These are phyloP conservation scores for Peromyscus attwateri DNA, from an alignment of 2,797 vertebrate genomes.

Conservation along the genomic window DNA sequence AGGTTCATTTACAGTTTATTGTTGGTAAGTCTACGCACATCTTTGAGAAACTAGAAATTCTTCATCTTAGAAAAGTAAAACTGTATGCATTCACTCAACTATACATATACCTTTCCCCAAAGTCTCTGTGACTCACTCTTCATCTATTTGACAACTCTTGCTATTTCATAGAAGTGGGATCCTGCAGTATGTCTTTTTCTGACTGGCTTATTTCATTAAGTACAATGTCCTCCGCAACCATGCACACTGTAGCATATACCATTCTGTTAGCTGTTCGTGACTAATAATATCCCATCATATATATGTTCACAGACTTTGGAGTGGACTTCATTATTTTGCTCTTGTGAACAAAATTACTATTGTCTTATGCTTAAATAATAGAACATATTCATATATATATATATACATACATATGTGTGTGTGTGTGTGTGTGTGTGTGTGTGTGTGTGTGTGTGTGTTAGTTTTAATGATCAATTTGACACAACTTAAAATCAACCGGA, in stretches of 20 bases:
- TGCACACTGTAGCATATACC: background rate
- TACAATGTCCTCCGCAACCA: background rate
- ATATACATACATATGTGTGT: too few species aligned
- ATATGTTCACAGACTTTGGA: background rate
- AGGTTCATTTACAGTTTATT: background rate
- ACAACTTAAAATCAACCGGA: background rate
- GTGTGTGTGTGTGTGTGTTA: too few species aligned
- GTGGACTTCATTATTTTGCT: background rate
- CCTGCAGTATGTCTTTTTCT: background rate
- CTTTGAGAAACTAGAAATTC: background rate
- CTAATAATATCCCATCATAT: background rate
- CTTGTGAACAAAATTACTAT: background rate
- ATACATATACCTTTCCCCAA: accelerated
- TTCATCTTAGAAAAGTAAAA: background rate
- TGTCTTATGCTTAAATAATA: background rate
- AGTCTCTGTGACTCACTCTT: background rate
- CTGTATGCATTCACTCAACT: background rate
- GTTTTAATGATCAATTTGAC: background rate
- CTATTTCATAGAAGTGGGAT: background rate
- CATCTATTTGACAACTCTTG: background rate
- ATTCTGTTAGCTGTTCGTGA: background rate
- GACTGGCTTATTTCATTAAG: background rate
- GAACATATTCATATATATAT: background rate
- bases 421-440: too few species aligned
- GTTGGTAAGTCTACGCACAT: background rate